phyloP scores from a whole-genome alignment of 2,888 invertebrate genomes.

The Neoitamus cyanurus region DNA sequence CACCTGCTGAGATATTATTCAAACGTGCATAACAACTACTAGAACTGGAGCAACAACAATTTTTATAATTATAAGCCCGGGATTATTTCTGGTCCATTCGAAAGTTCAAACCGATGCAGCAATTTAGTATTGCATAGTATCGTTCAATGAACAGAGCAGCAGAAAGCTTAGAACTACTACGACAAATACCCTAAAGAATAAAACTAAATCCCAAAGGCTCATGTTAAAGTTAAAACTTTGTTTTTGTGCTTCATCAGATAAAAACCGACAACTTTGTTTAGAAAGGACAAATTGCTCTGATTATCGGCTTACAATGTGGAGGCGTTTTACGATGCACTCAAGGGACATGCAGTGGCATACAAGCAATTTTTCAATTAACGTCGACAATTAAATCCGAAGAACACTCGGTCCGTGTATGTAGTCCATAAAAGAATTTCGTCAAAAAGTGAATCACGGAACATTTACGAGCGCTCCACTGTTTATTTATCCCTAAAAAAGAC shows the following conservation, averaged over 20 bases:
- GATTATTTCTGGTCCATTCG: too few relatives aligned
- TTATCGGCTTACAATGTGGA: neutral
- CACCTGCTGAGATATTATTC: too few relatives aligned
- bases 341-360: neutral
- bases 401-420: neutral
- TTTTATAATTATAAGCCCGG: too few relatives aligned
- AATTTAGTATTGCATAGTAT: too few relatives aligned
- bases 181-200: neutral
- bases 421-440: constrained; percentile 18
- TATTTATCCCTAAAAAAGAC: constrained; percentile 31
- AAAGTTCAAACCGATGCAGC: too few relatives aligned
- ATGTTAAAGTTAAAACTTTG: neutral
- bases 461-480: constrained; percentile 30
- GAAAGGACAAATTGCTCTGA: neutral
- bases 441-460: constrained; percentile 27
- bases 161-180: too few relatives aligned
- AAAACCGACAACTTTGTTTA: neutral
- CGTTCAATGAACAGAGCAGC: too few relatives aligned
- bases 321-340: neutral
- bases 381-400: constrained; percentile 1
- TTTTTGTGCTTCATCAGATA: neutral
- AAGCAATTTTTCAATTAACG: constrained; percentile 26
- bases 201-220: neutral
- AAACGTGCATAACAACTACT: too few relatives aligned
- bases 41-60: too few relatives aligned